A percentile compares a stretch with the other conserved stretches of the same genome.
phyloP scores from a whole-genome alignment of 2,888 invertebrate genomes.

The Actias luna region DNA sequence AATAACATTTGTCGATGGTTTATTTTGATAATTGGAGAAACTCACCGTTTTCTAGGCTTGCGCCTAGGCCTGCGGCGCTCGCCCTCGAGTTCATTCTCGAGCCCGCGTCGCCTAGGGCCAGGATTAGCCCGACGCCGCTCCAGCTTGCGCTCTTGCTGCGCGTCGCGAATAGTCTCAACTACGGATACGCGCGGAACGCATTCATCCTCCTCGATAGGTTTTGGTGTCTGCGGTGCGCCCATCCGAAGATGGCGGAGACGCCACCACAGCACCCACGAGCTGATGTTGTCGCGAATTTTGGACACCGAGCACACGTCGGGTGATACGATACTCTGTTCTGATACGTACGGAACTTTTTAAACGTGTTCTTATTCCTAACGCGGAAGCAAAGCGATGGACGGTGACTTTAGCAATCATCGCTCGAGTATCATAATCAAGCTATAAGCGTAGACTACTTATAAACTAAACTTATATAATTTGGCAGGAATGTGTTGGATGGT shows the following conservation, averaged over 20 bases:
- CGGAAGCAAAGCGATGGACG: slow-evolving; percentile 56
- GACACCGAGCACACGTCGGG: slow-evolving; percentile 41
- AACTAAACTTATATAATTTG: slow-evolving; percentile 51
- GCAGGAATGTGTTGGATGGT: slow-evolving; percentile 53
- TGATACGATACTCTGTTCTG: slow-evolving; percentile 37
- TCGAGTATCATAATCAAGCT: slow-evolving; percentile 44
- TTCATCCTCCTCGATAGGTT: slow-evolving; percentile 68
- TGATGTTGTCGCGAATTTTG: slow-evolving; percentile 78
- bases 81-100: slow-evolving; percentile 64
- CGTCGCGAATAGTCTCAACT: slow-evolving; percentile 53
- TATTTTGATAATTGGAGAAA: slow-evolving; percentile 10
- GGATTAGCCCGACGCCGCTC: slow-evolving; percentile 54
- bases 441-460: slow-evolving; percentile 58
- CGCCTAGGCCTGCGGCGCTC: slow-evolving; percentile 64
- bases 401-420: slow-evolving; percentile 52
- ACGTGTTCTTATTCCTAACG: slow-evolving; percentile 38
- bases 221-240: slow-evolving; percentile 79
- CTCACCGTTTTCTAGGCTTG: slow-evolving; percentile 60
- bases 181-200: slow-evolving; percentile 63
- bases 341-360: slow-evolving; percentile 29
- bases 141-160: slow-evolving; percentile 59
- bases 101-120: slow-evolving; percentile 63
- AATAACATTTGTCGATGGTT: background rate
- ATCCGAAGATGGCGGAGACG: slow-evolving; percentile 77
- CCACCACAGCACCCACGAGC: slow-evolving; percentile 79